These are phyloP conservation scores for Centropus unirufus DNA, from an alignment of 2,113 vertebrate species.

Conservation along the genomic window DNA sequence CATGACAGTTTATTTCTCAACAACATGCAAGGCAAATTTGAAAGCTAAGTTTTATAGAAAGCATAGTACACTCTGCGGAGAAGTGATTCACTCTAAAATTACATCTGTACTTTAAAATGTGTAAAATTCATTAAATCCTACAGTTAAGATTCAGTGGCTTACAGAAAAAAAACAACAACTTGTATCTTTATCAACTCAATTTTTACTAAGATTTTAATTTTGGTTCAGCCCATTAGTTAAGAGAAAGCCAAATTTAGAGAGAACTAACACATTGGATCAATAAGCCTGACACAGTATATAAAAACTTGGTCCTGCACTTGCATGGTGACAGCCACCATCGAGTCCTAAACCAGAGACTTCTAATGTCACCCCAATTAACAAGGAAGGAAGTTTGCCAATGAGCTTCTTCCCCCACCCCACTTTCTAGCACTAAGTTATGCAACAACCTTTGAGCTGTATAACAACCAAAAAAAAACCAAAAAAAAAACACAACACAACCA, in stretches of 20 bases:
- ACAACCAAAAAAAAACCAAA: neutral
- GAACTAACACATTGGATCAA: neutral
- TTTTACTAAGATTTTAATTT: slow-evolving; percentile 18
- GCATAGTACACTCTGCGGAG: neutral
- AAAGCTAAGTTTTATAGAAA: neutral
- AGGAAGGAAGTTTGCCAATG: slow-evolving; percentile 56
- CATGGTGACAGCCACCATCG: neutral
- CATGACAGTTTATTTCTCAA: neutral
- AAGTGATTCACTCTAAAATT: slow-evolving; percentile 25
- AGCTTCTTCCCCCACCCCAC: neutral
- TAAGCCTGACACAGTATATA: neutral
- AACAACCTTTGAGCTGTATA: slow-evolving; percentile 49
- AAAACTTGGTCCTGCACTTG: neutral
- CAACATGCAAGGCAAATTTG: neutral
- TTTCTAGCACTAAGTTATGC: slow-evolving; percentile 2
- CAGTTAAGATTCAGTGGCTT: neutral
- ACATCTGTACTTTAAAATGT: slow-evolving; percentile 14
- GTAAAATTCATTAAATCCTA: slow-evolving; percentile 21
- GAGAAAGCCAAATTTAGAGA: neutral
- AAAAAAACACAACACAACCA: too few relatives aligned
- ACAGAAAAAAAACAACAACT: neutral
- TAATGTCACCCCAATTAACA: slow-evolving; percentile 21
- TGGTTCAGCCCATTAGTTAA: neutral
- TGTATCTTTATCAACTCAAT: neutral
- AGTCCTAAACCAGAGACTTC: neutral